phyloP scores from a whole-genome alignment of 2,113 vertebrate species.

The Piprites chloris region DNA sequence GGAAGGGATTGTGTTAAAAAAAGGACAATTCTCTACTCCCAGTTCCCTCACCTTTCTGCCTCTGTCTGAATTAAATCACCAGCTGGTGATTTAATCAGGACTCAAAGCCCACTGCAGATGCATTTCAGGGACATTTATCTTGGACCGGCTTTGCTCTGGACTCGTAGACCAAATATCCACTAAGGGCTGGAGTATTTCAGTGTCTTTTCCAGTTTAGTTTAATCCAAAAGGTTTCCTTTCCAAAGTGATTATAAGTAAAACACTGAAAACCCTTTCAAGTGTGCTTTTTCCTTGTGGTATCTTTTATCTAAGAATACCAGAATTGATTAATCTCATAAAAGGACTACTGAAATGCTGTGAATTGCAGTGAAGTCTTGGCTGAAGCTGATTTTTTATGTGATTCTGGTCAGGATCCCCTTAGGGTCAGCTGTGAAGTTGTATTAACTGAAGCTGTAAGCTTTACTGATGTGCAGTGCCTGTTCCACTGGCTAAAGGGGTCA shows the following conservation, averaged over 20 bases:
- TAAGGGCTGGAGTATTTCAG: not conserved
- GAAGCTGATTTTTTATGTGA: not conserved
- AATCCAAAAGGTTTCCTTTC: not conserved
- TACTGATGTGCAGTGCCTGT: not conserved
- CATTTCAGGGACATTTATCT: not conserved
- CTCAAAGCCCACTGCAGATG: not conserved
- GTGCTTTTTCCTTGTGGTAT: not conserved
- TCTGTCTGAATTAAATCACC: not conserved
- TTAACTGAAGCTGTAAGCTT: not conserved
- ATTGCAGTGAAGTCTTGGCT: not conserved
- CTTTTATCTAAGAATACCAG: not conserved
- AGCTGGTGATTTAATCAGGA: not conserved
- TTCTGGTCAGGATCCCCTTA: not conserved
- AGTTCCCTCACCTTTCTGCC: not conserved
- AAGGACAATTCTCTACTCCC: not conserved
- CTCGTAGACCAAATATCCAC: not conserved
- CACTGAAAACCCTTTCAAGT: not conserved
- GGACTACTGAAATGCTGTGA: not conserved
- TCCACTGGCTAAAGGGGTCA: not conserved
- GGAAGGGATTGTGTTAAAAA: not conserved
- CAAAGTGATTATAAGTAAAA: not conserved
- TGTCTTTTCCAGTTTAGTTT: not conserved
- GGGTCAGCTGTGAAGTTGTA: not conserved
- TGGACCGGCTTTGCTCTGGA: not conserved
- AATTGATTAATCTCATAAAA: not conserved